Evolutionary conservation across 2,797 vertebrate genomes (phyloP), one percentile per base, ranked within the genome.

Genomic region (Protonibea diacanthus): DNA sequence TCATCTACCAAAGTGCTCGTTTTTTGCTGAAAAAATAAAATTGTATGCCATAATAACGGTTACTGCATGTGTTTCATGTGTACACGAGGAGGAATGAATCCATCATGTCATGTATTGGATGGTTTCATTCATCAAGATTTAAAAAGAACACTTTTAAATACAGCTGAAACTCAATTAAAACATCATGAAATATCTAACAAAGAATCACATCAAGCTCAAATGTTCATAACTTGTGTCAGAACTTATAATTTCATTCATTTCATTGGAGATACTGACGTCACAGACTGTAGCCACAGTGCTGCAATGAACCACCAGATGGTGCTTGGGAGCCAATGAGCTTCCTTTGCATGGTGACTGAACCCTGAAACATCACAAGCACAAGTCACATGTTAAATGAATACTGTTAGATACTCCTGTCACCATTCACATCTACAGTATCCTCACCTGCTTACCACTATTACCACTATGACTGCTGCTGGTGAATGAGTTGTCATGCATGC

Each of bases 301-400:
- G 10, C 1, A 64, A 1, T 23, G 10, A 20, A 63, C 75, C 82
- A 56, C 29, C 75, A 86, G 78, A 21, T 87, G 83, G 64, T 0
- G n/a, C 80, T 33, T 81, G 57, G n/a, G 58, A 74, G 68, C 6
- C 18, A 18, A 13, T 71, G 13, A 23, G 1, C 42, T 47, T 29
- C 11, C 13, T 11, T 8, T 9, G 33, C 14, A 0, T 4, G 1
- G 20, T 14, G 15, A 29, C 40, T 51, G 8, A 42, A 10, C 11
- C 4, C 4, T 17, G n/a, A 15, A 40, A 12, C 42, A 15, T 49
- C 4, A 23, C 40, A 27, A 47, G 38, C 10, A 47, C 18, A 11
- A 52, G 11, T 33, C 38, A 20, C 52, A 18, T 29, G 10, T 40
- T 12, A 25, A 48, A 13, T 53, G 17, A 63, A 21, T 3, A 10